Evolutionary conservation across 2,113 vertebrate species (phyloP).

Genomic region (Stegastes partitus): DNA sequence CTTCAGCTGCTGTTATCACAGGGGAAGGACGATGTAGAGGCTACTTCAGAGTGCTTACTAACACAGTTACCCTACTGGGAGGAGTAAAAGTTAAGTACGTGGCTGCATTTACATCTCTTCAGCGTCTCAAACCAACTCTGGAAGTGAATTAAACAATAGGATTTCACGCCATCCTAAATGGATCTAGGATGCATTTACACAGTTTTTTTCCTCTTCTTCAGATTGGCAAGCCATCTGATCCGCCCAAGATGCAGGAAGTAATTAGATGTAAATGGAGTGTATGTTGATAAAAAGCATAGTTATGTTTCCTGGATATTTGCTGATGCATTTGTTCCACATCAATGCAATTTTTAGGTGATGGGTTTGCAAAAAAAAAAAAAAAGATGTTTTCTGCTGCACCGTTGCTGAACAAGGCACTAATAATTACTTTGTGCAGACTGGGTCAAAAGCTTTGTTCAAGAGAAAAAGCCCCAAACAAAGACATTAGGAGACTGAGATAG

Average conservation of each 20-base stretch:
- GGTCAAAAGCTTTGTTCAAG: slow-evolving; percentile 47
- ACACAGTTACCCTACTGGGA: neutral
- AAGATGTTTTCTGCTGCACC: slow-evolving; percentile 22
- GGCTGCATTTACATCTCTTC: slow-evolving; percentile 13
- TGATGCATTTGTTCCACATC: neutral
- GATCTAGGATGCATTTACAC: neutral
- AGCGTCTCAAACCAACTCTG: neutral
- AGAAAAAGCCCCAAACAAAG: slow-evolving; percentile 27
- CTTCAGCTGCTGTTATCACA: slow-evolving; percentile 20
- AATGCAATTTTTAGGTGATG: neutral
- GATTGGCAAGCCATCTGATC: neutral
- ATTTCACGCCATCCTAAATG: neutral
- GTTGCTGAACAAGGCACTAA: slow-evolving; percentile 40
- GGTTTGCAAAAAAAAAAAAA: neutral
- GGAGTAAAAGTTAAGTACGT: neutral
- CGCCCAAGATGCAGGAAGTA: too few relatives aligned
- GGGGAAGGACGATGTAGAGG: neutral
- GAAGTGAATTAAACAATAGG: slow-evolving; percentile 7
- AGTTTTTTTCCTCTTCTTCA: neutral
- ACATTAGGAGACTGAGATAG: slow-evolving; percentile 4
- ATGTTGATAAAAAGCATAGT: neutral
- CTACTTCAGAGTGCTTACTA: too few relatives aligned
- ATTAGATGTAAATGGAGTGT: too few relatives aligned
- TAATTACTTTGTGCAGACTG: slow-evolving; percentile 40
- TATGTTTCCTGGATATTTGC: slow-evolving; percentile 2